These are phyloP conservation scores for Trichoplax adhaerens DNA, from an alignment of 37 sponge, comb jelly and placozoan genomes.

Conservation along the genomic window DNA sequence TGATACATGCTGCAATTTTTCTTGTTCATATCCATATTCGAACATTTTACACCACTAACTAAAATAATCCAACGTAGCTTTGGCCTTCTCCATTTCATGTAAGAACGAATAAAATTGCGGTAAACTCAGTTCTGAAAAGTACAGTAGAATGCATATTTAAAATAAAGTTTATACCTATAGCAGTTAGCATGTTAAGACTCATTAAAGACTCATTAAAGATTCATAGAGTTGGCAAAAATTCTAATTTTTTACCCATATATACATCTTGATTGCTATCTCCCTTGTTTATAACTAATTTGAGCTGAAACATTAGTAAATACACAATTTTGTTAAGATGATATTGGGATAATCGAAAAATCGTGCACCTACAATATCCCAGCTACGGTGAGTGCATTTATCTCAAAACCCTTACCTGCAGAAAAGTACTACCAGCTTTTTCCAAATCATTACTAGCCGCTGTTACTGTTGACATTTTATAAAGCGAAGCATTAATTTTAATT, in stretches of 20 bases:
- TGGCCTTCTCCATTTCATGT: slow-evolving; percentile 91
- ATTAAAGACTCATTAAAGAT: too few species aligned
- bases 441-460: slow-evolving; percentile 76
- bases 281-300: slow-evolving; percentile 61
- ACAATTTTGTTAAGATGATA: slow-evolving; percentile 2
- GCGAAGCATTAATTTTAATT: not conserved
- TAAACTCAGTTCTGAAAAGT: slow-evolving; percentile 44
- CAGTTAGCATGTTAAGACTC: too few species aligned
- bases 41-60: slow-evolving; percentile 9
- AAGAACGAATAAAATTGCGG: slow-evolving; percentile 84
- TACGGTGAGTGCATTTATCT: too few species aligned
- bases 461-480: slow-evolving; percentile 28
- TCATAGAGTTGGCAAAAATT: not conserved
- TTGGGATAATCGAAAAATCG: slow-evolving; percentile 3
- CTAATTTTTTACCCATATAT: slow-evolving; percentile 49
- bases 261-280: slow-evolving; percentile 57
- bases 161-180: too few species aligned
- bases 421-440: slow-evolving; percentile 69
- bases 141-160: too few species aligned
- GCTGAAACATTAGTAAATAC: slow-evolving; percentile 6
- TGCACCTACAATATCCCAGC: too few species aligned
- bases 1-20: too few species aligned
- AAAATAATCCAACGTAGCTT: slow-evolving; percentile 70
- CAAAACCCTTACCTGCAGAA: slow-evolving; percentile 42
- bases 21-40: too few species aligned